Evolutionary conservation across 1,140 invertebrate species (phyloP).

Genomic region (Drosophila obscura): DNA sequence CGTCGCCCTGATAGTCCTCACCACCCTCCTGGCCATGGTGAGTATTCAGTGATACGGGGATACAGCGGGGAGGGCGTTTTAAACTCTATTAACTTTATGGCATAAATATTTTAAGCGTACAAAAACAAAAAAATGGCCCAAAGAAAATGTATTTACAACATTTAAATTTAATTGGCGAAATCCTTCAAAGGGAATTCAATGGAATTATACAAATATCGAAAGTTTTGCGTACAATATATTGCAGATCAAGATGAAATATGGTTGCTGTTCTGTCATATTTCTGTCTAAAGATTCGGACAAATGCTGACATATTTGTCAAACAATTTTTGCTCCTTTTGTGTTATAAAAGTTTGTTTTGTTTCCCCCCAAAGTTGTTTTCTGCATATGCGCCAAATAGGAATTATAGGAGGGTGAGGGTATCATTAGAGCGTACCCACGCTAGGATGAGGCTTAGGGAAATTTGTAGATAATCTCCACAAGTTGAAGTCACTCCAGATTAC

Average conservation of each 20-base stretch:
- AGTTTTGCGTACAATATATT: background rate
- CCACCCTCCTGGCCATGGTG: conserved; percentile 74
- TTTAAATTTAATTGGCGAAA: conserved; percentile 15
- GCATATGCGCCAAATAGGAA: conserved; percentile 32
- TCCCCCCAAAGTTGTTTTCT: background rate
- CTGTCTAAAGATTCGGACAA: background rate
- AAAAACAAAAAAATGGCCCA: background rate
- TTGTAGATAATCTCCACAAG: no score
- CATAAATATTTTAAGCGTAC: conserved; percentile 27
- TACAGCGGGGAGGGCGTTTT: background rate
- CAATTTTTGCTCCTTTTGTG: conserved; percentile 4
- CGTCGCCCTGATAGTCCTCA: conserved; percentile 87
- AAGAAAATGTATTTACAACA: background rate
- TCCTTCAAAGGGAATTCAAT: no score
- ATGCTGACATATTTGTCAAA: conserved; percentile 27
- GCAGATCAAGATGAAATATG: background rate
- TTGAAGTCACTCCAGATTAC: no score
- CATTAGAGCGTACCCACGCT: background rate
- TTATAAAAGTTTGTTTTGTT: conserved; percentile 13
- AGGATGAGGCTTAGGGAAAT: no score
- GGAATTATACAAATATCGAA: no score
- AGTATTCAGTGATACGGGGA: conserved; percentile 32
- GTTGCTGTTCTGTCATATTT: background rate
- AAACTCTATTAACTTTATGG: conserved; percentile 19
- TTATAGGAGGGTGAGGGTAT: background rate